Evolutionary conservation across 2,113 vertebrate genomes (phyloP).

Genomic region (Orycteropus afer): DNA sequence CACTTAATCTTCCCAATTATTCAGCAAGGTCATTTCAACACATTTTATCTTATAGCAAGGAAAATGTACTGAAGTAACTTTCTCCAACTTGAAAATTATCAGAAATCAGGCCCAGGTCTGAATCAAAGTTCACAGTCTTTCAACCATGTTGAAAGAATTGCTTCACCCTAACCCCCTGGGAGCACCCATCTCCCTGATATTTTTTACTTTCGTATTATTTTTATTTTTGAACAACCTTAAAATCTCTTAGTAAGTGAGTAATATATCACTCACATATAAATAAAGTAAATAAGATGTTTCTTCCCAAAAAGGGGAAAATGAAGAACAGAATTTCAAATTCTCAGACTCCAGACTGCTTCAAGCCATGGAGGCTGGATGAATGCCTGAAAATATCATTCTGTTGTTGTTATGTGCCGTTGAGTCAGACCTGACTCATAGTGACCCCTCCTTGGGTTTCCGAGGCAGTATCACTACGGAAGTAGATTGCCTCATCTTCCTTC

Average conservation of each 20-base stretch:
- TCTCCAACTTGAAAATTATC: background rate
- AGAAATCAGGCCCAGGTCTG: background rate
- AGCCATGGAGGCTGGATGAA: too few relatives aligned
- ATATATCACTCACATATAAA: background rate
- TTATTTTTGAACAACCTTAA: background rate
- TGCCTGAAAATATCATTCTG: too few relatives aligned
- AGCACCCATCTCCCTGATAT: background rate
- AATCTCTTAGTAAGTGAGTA: background rate
- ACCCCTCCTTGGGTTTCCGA: too few relatives aligned
- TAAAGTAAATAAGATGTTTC: background rate
- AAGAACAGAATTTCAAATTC: too few relatives aligned
- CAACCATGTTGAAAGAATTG: background rate
- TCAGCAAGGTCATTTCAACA: background rate
- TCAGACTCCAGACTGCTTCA: too few relatives aligned
- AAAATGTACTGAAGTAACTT: background rate
- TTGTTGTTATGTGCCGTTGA: too few relatives aligned
- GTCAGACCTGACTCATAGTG: too few relatives aligned
- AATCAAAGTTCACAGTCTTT: background rate
- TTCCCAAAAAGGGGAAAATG: too few relatives aligned
- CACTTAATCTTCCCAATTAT: background rate
- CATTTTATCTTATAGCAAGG: background rate
- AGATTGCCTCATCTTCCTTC: too few relatives aligned
- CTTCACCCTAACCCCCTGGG: background rate
- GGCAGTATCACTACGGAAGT: too few relatives aligned
- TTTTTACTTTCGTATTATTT: background rate